Evolutionary conservation across 2,113 vertebrate genomes (phyloP), one percentile per base, ranked within the genome.

Genomic region (Elanus axillaris): DNA sequence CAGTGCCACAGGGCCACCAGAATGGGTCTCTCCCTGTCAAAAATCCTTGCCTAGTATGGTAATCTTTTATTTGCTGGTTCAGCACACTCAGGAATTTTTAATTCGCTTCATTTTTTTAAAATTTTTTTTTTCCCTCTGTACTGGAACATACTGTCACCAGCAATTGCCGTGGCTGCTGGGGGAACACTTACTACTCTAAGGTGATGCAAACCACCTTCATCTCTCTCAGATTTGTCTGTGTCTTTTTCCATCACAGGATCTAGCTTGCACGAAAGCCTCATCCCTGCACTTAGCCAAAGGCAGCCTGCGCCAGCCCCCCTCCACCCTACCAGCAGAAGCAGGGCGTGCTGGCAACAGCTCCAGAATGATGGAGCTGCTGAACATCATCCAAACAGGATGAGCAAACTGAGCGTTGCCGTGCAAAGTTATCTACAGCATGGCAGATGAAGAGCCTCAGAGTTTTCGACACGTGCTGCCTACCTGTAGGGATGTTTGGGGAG

Each of bases 351-450:
- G 22, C 19, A 56, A 31, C 36, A n/a, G 74, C 75, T 58, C 79
- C 50, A 19, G 43, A 52, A 25, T 0, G 18, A 64, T 16, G 68
- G 74, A 71, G 68, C 53, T n/a, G 53, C 79, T 48, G 78, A 52
- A 47, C 50, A 12, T 22, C 56, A 43, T 9, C 74, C 90, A 38
- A 26, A 13, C 4, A 42, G n/a, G 40, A 48, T 5, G 20, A 60
- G n/a, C 45, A 55, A 55, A 14, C 19, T 2, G 8, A 71, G 64
- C 3, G 0, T 0, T 18, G 55, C 56, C 21, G 27, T 62, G 47
- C 2, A 1, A 31, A 42, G 21, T 2, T 27, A 40, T 2, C 0
- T 3, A 8, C 19, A 16, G 13, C 1, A 1, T 3, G n/a, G 43
- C 6, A 29, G 26, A 17, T 29, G 52, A 64, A 58, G n/a, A 18